A percentile compares a stretch with the other conserved stretches of the same genome.
Evolutionary conservation across 2,888 invertebrate genomes (phyloP).

Genomic region (Chloromyia formosa): DNA sequence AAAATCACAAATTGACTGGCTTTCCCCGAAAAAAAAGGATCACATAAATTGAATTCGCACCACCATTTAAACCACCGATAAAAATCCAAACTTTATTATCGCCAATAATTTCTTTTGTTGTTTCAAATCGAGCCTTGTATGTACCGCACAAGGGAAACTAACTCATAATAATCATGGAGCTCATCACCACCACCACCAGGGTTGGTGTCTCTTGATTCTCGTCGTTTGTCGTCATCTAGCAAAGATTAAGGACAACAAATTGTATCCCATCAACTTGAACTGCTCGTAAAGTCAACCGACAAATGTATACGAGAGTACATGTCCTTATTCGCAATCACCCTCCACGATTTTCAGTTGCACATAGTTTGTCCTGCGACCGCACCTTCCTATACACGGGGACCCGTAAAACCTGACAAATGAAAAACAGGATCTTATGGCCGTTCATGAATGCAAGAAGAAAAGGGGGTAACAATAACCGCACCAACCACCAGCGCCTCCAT

Average conservation of each 20-base stretch:
- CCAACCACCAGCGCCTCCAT: background rate
- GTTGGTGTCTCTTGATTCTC: background rate
- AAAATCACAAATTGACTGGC: too few relatives aligned
- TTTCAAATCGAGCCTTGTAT: too few relatives aligned
- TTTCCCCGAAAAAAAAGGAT: too few relatives aligned
- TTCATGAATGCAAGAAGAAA: too few relatives aligned
- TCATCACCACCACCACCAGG: slow-evolving; percentile 30
- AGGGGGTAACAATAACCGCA: background rate
- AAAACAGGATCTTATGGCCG: slow-evolving; percentile 23
- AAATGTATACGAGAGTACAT: background rate
- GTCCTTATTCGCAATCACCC: background rate
- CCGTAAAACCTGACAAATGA: slow-evolving; percentile 39
- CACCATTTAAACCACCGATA: too few relatives aligned
- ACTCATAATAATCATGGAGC: slow-evolving; percentile 43
- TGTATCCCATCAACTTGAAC: slow-evolving; percentile 43
- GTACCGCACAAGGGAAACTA: slow-evolving; percentile 13
- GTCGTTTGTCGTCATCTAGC: slow-evolving; percentile 42
- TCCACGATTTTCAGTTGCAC: background rate
- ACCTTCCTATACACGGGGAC: slow-evolving; percentile 3
- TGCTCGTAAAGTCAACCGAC: slow-evolving; percentile 39
- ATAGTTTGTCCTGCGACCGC: background rate
- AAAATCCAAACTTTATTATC: too few relatives aligned
- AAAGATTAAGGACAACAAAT: slow-evolving; percentile 45
- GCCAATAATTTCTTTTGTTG: too few relatives aligned
- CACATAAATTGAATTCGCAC: too few relatives aligned